Percentiles rank a stretch among this genome's conserved stretches.
Evolutionary conservation across 2,797 vertebrate species (phyloP).

Genomic region (Kryptolebias ocellatus): DNA sequence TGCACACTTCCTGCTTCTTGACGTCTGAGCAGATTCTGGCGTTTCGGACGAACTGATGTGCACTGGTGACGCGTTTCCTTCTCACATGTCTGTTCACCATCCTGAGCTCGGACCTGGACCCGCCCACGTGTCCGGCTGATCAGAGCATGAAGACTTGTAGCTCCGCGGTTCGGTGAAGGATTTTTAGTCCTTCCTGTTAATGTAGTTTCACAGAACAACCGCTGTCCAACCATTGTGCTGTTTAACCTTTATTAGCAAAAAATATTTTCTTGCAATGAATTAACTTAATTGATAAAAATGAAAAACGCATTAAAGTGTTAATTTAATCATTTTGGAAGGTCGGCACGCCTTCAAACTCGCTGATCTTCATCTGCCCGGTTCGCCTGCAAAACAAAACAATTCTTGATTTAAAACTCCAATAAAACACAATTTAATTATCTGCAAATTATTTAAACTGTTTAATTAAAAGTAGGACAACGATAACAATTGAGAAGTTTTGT

Average conservation of each 20-base stretch:
- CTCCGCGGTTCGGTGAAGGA: background rate
- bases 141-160: background rate
- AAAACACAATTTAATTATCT: no score
- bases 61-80: conserved; percentile 9
- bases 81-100: background rate
- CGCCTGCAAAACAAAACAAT: no score
- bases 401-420: no score
- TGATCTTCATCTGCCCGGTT: background rate
- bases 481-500: no score
- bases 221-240: no score
- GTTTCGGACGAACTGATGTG: no score
- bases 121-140: background rate
- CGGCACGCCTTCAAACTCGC: background rate
- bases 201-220: background rate
- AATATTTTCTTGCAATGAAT: background rate
- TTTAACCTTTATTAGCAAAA: background rate
- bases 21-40: background rate
- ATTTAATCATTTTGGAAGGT: fast-evolving
- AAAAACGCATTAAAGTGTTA: background rate
- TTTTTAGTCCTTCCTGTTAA: no score
- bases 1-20: conserved; percentile 37
- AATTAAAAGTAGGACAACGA: no score
- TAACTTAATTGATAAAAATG: background rate
- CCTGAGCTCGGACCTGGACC: background rate
- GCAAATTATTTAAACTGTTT: no score